phyloP scores from a whole-genome alignment of 1,140 invertebrate genomes.

The Andrena cerasifolii region DNA sequence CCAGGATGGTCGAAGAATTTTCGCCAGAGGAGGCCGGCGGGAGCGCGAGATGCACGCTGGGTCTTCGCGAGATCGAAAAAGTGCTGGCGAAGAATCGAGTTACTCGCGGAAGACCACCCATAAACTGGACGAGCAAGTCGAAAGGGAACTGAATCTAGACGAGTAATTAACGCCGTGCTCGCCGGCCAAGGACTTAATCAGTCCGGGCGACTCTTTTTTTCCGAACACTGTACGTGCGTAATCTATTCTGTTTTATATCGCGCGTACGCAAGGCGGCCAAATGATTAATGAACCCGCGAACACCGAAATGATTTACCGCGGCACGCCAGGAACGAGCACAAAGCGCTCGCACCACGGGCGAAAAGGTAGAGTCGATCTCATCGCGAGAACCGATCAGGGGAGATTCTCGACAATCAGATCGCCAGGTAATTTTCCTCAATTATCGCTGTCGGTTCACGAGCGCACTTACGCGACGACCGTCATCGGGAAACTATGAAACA shows the following conservation, averaged over 20 bases:
- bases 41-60: background rate
- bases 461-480: too few species aligned
- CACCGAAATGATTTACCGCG: background rate
- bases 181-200: background rate
- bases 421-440: too few species aligned
- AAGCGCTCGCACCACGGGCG: background rate
- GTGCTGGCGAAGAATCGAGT: slow-evolving; percentile 3
- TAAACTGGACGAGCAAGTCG: slow-evolving; percentile 50
- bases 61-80: slow-evolving; percentile 7
- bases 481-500: slow-evolving; percentile 2
- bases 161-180: slow-evolving; percentile 35
- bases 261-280: background rate
- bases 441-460: background rate
- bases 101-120: slow-evolving; percentile 35
- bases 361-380: slow-evolving; percentile 4
- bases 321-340: background rate
- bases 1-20: background rate
- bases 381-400: background rate
- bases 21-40: background rate
- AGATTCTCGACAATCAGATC: too few species aligned
- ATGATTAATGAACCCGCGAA: background rate
- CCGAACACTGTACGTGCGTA: background rate
- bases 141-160: slow-evolving; percentile 44
- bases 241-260: background rate
- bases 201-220: background rate